A percentile compares a stretch with the other conserved stretches of the same genome.
phyloP scores from a whole-genome alignment of 2,797 vertebrate species.

The Chelon labrosus region DNA sequence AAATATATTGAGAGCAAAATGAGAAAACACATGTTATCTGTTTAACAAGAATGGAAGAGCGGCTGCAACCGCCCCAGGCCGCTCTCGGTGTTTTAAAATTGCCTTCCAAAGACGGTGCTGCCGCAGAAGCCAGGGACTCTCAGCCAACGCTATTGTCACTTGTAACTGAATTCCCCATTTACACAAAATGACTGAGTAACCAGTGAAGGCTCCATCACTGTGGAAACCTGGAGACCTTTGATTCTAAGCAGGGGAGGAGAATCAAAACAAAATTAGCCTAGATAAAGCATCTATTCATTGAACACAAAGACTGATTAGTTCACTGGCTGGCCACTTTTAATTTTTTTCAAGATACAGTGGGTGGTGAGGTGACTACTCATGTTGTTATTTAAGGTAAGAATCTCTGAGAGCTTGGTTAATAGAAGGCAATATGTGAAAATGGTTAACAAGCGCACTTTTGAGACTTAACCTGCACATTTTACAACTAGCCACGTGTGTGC shows the following conservation, averaged over 20 bases:
- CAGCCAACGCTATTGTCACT: constrained; percentile 44
- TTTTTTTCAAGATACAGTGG: constrained; percentile 12
- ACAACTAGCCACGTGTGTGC: too few species aligned
- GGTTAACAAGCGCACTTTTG: background rate
- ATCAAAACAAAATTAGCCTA: constrained; percentile 41
- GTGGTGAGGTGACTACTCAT: constrained; percentile 3
- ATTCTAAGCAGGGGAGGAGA: constrained; percentile 39
- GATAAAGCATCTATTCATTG: constrained; percentile 33
- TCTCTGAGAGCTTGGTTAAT: background rate
- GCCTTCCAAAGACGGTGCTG: constrained; percentile 41
- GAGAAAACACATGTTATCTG: background rate
- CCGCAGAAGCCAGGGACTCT: constrained; percentile 48
- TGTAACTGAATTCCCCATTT: constrained; percentile 47
- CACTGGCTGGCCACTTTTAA: background rate
- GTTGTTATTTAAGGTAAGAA: constrained; percentile 1
- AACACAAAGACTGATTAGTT: constrained; percentile 29
- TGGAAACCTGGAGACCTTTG: constrained; percentile 61
- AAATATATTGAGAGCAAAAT: background rate
- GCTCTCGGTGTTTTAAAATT: constrained; percentile 31
- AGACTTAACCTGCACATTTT: too few species aligned
- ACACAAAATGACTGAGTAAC: constrained; percentile 51
- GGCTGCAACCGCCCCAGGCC: constrained; percentile 27
- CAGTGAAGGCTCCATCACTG: constrained; percentile 35
- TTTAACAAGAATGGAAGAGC: constrained; percentile 25
- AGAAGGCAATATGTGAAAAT: background rate